Percentiles rank a stretch among this genome's conserved stretches.
Evolutionary conservation across 2,113 vertebrate genomes (phyloP).

Genomic region (Sorex araneus): DNA sequence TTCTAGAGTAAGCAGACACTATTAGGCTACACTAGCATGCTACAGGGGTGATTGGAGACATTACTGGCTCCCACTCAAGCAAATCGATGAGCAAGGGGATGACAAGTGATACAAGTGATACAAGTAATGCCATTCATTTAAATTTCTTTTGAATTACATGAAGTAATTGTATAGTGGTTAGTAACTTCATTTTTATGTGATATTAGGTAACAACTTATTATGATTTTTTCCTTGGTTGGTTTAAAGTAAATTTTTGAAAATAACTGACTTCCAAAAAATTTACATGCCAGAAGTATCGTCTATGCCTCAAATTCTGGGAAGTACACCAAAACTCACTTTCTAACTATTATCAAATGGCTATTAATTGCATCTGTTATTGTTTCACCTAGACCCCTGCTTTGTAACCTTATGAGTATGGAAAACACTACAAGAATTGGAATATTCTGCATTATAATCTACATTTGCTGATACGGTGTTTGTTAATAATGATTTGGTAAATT

Average conservation of each 20-base stretch:
- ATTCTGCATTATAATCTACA: slow-evolving; percentile 51
- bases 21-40: too few relatives aligned
- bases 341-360: slow-evolving; percentile 41
- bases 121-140: neutral
- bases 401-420: slow-evolving; percentile 18
- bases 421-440: slow-evolving; percentile 25
- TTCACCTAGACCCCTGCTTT: slow-evolving; percentile 40
- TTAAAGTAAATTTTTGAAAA: slow-evolving; percentile 28
- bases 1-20: too few relatives aligned
- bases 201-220: neutral
- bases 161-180: neutral
- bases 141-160: neutral
- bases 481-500: slow-evolving; percentile 6
- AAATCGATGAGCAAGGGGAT: too few relatives aligned
- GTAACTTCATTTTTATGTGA: neutral
- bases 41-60: too few relatives aligned
- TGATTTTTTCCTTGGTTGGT: neutral
- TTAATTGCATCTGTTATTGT: slow-evolving; percentile 55
- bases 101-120: too few relatives aligned
- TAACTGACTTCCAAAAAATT: neutral
- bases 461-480: slow-evolving; percentile 36
- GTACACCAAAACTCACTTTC: slow-evolving; percentile 33
- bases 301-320: slow-evolving; percentile 9
- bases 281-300: neutral
- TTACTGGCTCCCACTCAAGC: too few relatives aligned